Evolutionary conservation across 2,113 vertebrate genomes (phyloP), one percentile per base, ranked within the genome.

Genomic region (Hemiprocne comata): DNA sequence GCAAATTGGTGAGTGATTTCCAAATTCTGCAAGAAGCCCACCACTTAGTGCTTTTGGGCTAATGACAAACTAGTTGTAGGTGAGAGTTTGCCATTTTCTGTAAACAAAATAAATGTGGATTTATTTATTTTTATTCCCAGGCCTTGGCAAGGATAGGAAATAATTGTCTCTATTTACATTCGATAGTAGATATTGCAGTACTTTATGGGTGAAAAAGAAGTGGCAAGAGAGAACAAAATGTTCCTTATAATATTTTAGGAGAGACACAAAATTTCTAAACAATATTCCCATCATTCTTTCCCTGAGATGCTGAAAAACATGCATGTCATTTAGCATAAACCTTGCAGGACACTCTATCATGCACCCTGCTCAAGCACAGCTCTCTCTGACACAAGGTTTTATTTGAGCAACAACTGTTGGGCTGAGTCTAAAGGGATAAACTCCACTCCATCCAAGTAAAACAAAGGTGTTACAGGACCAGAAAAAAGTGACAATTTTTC

Each of bases 81-180:
- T 58, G 61, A 73, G 28, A 64, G 19, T 38, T 51, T 91, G 36
- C 70, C 46, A 60, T 87, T 85, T 83, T 50, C 58, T 33, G 17
- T 29, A 71, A 42, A 29, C 31, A 69, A 94, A 79, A 79, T 46
- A 93, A 88, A 85, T 29, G 60, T 0, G 2, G 20, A 34, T 87
- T 71, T 77, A 70, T 90, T 86, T 87, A 38, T 75, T 78, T 91
- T 85, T 53, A 90, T 82, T 91, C 62, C 53, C 67, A 26, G n/a
- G 40, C 46, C 50, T 76, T 62, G 50, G 58, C 9, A 93, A 87
- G 83, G 25, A 11, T 26, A 36, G n/a, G 53, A 81, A 85, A 71
- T 90, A 80, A 48, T 6, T 16, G 8, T 54, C 3, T 23, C 57
- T 75, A 23, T 44, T 66, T 55, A 40, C 29, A 85, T 79, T 64